Evolutionary conservation across 2,888 invertebrate genomes (phyloP).

Genomic region (Nemoura dubitans): DNA sequence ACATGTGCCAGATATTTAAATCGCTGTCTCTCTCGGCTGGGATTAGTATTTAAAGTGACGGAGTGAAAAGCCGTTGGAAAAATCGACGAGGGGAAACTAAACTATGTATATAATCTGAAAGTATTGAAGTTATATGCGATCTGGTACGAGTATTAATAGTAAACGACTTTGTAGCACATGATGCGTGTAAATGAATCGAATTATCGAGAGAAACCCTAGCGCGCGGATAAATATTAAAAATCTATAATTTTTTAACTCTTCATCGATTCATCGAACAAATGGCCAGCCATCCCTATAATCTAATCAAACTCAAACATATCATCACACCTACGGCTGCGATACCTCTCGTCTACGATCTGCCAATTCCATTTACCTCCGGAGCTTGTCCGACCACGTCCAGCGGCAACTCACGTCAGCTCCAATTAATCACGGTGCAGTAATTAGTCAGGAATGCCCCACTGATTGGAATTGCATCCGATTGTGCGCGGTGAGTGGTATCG

Average conservation of each 20-base stretch:
- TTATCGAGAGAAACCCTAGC: not conserved
- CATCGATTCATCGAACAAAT: not conserved
- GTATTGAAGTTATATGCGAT: not conserved
- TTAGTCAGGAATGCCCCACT: not conserved
- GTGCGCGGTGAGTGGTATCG: not conserved
- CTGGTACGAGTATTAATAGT: not conserved
- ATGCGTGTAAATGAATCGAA: not conserved
- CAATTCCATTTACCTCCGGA: not conserved
- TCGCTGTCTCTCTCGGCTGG: not conserved
- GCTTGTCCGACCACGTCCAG: not conserved
- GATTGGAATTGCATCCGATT: not conserved
- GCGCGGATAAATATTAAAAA: not conserved
- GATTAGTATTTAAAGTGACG: not conserved
- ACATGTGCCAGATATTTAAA: not conserved
- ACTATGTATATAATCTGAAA: not conserved
- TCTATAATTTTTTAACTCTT: not conserved
- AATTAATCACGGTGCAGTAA: not conserved
- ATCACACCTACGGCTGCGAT: not conserved
- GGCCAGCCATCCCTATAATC: not conserved
- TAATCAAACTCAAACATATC: not conserved
- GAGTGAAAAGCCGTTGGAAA: not conserved
- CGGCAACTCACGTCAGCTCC: not conserved
- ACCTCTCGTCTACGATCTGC: not conserved
- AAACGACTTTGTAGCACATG: not conserved
- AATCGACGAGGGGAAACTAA: not conserved